These are phyloP conservation scores for Myotis myotis DNA, from an alignment of 2,797 vertebrate genomes.

Conservation along the genomic window DNA sequence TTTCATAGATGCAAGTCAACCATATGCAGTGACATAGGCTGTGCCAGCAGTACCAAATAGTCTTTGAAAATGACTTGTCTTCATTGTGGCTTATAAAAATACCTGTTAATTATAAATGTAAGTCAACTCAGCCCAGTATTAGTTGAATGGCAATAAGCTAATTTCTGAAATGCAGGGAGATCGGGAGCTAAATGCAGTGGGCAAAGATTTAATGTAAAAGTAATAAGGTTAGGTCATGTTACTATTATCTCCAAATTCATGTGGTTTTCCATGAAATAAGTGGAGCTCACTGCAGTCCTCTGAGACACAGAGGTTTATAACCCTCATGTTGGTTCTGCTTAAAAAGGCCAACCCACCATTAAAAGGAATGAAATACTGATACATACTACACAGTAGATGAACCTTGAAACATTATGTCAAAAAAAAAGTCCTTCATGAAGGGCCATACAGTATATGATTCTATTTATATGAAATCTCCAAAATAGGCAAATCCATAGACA, in stretches of 20 bases:
- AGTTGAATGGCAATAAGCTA: constrained; percentile 43
- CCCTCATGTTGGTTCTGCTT: not conserved
- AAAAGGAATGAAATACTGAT: not conserved
- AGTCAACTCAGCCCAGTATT: constrained; percentile 1
- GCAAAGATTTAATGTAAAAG: constrained; percentile 6
- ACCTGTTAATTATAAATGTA: constrained; percentile 60
- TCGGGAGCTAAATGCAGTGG: not conserved
- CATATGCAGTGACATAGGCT: constrained; percentile 41
- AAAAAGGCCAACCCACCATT: not conserved
- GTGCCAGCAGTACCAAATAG: constrained; percentile 59
- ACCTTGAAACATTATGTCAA: not conserved
- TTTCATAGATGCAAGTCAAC: constrained; percentile 46
- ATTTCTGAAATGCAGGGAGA: constrained; percentile 57
- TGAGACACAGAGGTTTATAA: not conserved
- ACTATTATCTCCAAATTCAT: constrained; percentile 33
- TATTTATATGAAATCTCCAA: not conserved
- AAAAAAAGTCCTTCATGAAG: not conserved
- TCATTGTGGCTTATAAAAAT: constrained; percentile 44
- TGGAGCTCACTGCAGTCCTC: not conserved
- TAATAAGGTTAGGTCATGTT: constrained; percentile 29
- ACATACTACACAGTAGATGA: not conserved
- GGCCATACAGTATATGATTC: too few relatives aligned
- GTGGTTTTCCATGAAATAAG: constrained; percentile 29
- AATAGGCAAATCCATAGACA: not conserved
- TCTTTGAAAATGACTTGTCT: constrained; percentile 51